These are phyloP conservation scores for Chymomyza caudatula DNA, from an alignment of 2,888 invertebrate genomes.

Conservation along the genomic window DNA sequence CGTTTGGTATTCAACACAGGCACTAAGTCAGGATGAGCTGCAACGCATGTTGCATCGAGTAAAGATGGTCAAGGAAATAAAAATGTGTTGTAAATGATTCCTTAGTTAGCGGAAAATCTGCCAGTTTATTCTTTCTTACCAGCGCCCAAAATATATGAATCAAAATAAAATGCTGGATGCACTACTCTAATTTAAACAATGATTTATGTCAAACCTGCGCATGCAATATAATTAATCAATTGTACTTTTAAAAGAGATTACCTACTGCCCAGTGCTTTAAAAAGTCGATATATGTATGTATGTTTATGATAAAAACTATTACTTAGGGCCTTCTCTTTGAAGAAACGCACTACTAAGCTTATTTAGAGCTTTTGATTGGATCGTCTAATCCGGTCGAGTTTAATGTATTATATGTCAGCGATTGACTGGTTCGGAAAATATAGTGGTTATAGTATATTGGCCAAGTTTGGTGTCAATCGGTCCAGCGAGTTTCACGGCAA, in stretches of 20 bases:
- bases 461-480: too few relatives aligned
- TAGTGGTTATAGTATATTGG: too few relatives aligned
- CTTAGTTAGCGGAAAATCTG: not conserved
- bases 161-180: not conserved
- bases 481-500: too few relatives aligned
- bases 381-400: too few relatives aligned
- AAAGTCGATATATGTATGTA: not conserved
- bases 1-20: conserved; percentile 96
- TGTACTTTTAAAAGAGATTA: not conserved
- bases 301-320: not conserved
- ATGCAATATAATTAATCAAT: not conserved
- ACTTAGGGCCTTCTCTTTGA: too few relatives aligned
- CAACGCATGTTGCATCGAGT: conserved; percentile 95
- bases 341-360: too few relatives aligned
- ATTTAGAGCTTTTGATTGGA: too few relatives aligned
- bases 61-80: conserved; percentile 95
- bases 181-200: not conserved
- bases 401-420: too few relatives aligned
- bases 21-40: conserved; percentile 87
- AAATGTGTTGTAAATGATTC: conserved; percentile 82
- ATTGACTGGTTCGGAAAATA: too few relatives aligned
- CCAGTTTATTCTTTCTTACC: not conserved
- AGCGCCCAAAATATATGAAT: conserved; percentile 1
- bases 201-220: not conserved
- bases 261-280: not conserved